These are phyloP conservation scores for Thymelicus lineola DNA, from an alignment of 2,888 invertebrate species.

Conservation along the genomic window DNA sequence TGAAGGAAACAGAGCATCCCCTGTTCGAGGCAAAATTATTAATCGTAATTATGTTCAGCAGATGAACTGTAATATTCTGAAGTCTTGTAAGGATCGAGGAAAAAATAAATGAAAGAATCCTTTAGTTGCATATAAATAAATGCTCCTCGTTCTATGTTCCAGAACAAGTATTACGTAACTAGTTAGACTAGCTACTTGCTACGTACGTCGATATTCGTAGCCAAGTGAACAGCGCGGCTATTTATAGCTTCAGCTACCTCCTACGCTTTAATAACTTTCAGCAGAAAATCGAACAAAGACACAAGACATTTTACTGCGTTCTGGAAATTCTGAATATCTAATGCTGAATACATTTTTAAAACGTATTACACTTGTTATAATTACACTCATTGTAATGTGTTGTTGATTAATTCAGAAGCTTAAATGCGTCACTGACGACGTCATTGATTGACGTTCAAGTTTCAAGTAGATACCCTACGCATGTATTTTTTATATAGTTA, in stretches of 20 bases:
- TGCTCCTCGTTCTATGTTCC: background rate
- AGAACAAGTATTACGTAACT: background rate
- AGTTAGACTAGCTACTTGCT: background rate
- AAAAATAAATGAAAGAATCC: background rate
- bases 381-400: too few species aligned
- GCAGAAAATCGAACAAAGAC: conserved; percentile 24
- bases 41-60: too few species aligned
- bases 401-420: too few species aligned
- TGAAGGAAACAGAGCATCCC: too few species aligned
- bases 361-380: background rate
- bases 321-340: conserved; percentile 15
- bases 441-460: too few species aligned
- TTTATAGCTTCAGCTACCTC: conserved; percentile 42
- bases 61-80: background rate
- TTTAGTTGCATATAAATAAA: background rate
- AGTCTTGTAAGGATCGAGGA: too few species aligned
- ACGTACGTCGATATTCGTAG: conserved; percentile 11
- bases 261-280: conserved; percentile 30
- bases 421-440: too few species aligned
- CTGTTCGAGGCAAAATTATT: too few species aligned
- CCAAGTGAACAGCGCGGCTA: conserved; percentile 26
- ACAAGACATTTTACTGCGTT: conserved; percentile 15
- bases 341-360: conserved; percentile 3
- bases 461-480: too few species aligned
- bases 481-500: too few species aligned